Conservation (phyloP, 2,797 vertebrate species). For the Enteromius radiatus region DNA sequence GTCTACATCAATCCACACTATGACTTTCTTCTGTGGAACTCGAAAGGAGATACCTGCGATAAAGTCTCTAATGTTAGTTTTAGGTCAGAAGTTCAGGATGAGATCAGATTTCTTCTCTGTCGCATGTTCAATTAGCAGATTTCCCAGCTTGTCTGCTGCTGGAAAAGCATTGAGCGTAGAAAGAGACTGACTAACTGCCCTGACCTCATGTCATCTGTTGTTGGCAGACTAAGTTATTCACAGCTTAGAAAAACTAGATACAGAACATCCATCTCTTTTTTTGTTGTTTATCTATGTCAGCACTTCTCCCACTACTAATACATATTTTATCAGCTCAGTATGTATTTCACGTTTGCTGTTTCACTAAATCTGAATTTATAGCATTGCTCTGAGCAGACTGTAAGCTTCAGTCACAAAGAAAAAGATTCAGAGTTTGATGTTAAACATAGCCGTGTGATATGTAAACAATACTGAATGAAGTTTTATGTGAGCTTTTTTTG, state of each 20-base stretch:
- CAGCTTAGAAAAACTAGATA: slow-evolving; percentile 16
- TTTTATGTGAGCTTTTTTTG: slow-evolving; percentile 16
- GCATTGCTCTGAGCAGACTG: neutral
- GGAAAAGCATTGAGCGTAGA: neutral
- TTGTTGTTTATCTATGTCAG: slow-evolving; percentile 17
- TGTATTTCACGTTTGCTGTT: slow-evolving; percentile 27
- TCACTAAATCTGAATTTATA: slow-evolving; percentile 14
- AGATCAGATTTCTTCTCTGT: slow-evolving; percentile 63
- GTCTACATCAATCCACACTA: neutral
- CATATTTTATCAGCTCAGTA: neutral
- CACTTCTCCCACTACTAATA: neutral
- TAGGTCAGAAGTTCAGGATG: slow-evolving; percentile 14
- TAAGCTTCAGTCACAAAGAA: neutral
- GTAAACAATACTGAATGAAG: slow-evolving; percentile 1
- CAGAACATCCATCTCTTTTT: slow-evolving; percentile 27
- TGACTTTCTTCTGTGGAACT: neutral
- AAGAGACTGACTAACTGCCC: slow-evolving; percentile 16
- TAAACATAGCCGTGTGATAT: slow-evolving; percentile 6
- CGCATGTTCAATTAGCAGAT: slow-evolving; percentile 54
- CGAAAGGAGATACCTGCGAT: neutral
- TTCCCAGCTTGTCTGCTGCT: neutral
- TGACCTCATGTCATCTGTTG: slow-evolving; percentile 17
- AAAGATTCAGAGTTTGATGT: neutral
- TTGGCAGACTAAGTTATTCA: slow-evolving; percentile 6
- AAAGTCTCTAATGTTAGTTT: neutral